Percentiles rank a stretch among this genome's conserved stretches.
phyloP scores from a whole-genome alignment of 2,113 vertebrate species.

The Muntiacus reevesi region DNA sequence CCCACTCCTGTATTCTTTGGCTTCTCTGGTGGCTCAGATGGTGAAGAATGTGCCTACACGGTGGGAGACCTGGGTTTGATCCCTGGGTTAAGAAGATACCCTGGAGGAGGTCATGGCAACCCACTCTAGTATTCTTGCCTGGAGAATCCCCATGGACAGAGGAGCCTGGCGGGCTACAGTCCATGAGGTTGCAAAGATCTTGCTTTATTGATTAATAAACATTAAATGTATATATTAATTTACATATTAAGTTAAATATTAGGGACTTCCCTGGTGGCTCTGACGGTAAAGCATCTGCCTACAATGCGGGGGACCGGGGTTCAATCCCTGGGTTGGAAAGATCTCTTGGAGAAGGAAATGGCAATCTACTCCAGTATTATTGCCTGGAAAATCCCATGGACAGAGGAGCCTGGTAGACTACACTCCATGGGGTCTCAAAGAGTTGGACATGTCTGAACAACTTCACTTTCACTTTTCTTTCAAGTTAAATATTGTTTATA shows the following conservation, averaged over 20 bases:
- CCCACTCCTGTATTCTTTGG: neutral
- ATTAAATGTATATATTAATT: neutral
- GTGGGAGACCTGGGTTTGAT: neutral
- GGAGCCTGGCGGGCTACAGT: neutral
- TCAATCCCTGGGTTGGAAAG: neutral
- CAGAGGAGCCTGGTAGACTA: neutral
- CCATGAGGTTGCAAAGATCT: neutral
- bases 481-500: neutral
- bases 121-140: neutral
- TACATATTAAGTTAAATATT: neutral
- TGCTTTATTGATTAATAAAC: neutral
- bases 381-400: neutral
- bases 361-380: neutral
- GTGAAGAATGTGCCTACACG: neutral
- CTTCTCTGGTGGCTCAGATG: neutral
- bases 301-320: accelerated
- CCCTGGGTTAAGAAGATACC: neutral
- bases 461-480: neutral
- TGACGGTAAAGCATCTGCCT: neutral
- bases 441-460: neutral
- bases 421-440: neutral
- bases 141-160: neutral
- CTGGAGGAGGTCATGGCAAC: neutral
- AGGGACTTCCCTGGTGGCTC: neutral
- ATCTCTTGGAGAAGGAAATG: neutral